Base-by-base conservation (phyloP, 23 tunicate genomes). In the Ascidia mentula region DNA sequence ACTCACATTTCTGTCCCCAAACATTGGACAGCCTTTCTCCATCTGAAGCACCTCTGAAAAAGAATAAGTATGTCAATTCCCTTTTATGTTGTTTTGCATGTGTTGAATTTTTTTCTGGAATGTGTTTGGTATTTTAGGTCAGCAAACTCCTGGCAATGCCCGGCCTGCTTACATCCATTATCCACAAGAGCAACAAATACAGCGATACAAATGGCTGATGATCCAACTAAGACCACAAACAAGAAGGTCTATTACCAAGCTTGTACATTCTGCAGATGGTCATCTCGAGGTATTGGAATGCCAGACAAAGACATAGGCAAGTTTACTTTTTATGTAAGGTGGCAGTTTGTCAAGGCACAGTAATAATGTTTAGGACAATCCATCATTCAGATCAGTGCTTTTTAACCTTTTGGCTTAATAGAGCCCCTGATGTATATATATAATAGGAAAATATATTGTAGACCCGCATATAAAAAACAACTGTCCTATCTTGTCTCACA, bases 1-100 rank as follows among this genome's bases (percentile, higher is more conserved):
- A 92, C 37, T 87, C 89, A 0, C 97, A 92, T 69, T 92, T 82
- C 59, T 92, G 97, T 60, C 88, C 97, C 26, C 97, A 87, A 80
- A 78, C 92, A 28, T 86, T 87, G 37, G 97, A 92, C 38, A 76
- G 89, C 38, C 74, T 84, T 9, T 71, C 92, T 7, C 59, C 92
- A 36, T 76, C 82, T 6, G 97, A 92, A 69, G 97, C 97, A 22
- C 78, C 78, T 31, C 33, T 39, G n/a, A 91, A 86, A 72, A 86
- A 86, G 59, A 91, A 91, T 69, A 91, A 91, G 87, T 91, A 46
- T 37, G 40, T 7, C 36, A 26, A 74, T 37, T 74, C 26, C 13
- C 37, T 2, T 1, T 3, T 7, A 74, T 36, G 26, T 36, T 77
- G 45, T 15, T 40, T 5, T 40, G 6, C 30, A 8, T 76, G 18